Conservation (phyloP, 2,888 invertebrate genomes). For the Deilephila elpenor region DNA sequence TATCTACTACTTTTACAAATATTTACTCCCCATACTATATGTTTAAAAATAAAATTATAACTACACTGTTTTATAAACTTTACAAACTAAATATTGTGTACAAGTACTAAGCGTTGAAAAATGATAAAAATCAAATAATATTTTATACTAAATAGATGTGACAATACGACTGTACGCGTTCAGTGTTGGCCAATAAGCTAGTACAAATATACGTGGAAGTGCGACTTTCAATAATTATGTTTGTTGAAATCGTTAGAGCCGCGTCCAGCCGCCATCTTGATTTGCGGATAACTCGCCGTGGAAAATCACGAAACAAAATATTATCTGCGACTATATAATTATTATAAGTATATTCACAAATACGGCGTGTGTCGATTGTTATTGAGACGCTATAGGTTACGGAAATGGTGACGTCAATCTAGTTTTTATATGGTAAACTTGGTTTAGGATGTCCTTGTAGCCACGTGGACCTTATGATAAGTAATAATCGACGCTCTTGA, state of each 20-base stretch:
- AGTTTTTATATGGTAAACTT: neutral
- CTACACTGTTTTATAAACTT: conserved; percentile 37
- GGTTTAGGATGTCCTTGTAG: neutral
- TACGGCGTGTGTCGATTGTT: neutral
- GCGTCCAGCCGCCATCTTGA: conserved; percentile 63
- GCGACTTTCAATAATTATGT: conserved; percentile 83
- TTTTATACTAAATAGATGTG: conserved; percentile 56
- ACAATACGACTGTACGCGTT: conserved; percentile 53
- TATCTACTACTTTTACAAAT: conserved; percentile 29
- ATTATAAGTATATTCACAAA: conserved; percentile 17
- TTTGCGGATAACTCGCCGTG: conserved; percentile 50
- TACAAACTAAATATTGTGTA: conserved; percentile 43
- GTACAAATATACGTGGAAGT: conserved; percentile 72
- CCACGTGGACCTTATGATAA: no score
- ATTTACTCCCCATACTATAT: conserved; percentile 22
- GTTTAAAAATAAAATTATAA: conserved; percentile 36
- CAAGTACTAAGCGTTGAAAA: conserved; percentile 52
- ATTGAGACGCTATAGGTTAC: conserved; percentile 7
- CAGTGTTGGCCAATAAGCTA: conserved; percentile 73
- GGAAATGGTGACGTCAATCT: conserved; percentile 8
- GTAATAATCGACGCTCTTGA: no score
- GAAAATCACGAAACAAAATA: conserved; percentile 54
- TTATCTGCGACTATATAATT: conserved; percentile 22
- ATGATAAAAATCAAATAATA: conserved; percentile 48
- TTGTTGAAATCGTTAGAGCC: conserved; percentile 75